These are phyloP conservation scores for Amphiduros pacificus DNA, from an alignment of 2,888 invertebrate species.

Conservation along the genomic window DNA sequence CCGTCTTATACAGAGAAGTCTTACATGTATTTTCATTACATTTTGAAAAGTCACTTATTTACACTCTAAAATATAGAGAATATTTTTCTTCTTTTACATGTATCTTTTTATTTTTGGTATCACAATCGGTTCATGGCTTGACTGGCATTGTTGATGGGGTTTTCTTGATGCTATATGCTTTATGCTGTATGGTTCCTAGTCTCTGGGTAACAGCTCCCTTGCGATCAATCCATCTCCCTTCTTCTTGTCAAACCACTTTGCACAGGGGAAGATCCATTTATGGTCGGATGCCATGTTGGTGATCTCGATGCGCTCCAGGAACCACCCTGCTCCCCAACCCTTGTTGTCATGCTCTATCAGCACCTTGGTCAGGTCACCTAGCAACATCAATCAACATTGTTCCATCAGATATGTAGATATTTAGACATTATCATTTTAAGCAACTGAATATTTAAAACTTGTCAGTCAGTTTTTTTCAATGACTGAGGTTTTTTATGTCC, in stretches of 20 bases:
- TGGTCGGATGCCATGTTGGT: conserved; percentile 44
- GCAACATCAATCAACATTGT: conserved; percentile 10
- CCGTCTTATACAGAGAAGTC: no score
- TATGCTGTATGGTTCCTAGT: no score
- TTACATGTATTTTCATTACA: no score
- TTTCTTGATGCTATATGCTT: no score
- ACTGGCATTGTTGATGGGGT: no score
- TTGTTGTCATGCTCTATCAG: conserved; percentile 54
- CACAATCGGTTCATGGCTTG: no score
- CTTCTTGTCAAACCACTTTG: conserved; percentile 55
- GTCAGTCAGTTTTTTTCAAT: neutral
- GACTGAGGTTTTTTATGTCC: neutral
- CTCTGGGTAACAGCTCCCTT: conserved; percentile 37
- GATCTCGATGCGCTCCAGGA: conserved; percentile 52
- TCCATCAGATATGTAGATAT: neutral
- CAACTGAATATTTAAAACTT: neutral
- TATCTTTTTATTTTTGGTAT: no score
- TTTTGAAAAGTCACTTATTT: no score
- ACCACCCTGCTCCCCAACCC: conserved; percentile 54
- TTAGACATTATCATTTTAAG: neutral
- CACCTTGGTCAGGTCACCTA: conserved; percentile 55
- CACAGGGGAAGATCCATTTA: conserved; percentile 50
- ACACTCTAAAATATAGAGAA: no score
- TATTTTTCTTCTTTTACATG: no score
- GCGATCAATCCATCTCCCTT: conserved; percentile 46